These are phyloP conservation scores for Hyposoter dolosus DNA, from an alignment of 2,888 invertebrate species.

Conservation along the genomic window DNA sequence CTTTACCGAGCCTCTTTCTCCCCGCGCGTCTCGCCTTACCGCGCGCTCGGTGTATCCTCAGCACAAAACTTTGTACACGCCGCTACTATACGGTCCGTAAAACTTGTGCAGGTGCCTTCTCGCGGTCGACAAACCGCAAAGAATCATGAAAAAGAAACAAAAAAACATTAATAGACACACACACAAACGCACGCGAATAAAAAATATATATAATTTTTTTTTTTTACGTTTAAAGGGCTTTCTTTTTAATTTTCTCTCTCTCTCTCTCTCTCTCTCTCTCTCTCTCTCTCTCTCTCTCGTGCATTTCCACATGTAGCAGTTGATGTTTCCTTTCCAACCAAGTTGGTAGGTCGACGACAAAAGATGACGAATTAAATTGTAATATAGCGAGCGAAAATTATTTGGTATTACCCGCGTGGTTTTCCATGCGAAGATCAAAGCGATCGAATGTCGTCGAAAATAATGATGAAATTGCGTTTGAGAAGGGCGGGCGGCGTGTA, in stretches of 20 bases:
- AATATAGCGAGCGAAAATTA: background rate
- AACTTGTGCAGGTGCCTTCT: constrained; percentile 51
- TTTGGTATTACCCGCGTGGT: too few species aligned
- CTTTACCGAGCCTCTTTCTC: background rate
- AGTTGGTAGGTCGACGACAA: background rate
- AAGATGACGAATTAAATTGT: background rate
- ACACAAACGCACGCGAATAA: background rate
- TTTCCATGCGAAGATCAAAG: background rate
- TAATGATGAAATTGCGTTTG: background rate
- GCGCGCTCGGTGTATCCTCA: background rate
- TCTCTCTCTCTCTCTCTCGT: too few species aligned
- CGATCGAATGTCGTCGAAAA: background rate
- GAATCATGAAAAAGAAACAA: background rate
- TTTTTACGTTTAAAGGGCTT: constrained; percentile 16
- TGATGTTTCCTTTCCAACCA: too few species aligned
- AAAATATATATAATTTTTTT: too few species aligned
- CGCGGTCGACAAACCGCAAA: constrained; percentile 26
- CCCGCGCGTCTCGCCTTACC: background rate
- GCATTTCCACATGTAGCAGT: too few species aligned
- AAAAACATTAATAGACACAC: background rate
- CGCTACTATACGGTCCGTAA: background rate
- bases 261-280: too few species aligned
- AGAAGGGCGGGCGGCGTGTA: background rate
- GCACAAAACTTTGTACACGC: background rate
- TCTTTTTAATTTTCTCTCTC: background rate